Evolutionary conservation across 2,888 invertebrate species (phyloP).

Genomic region (Coelinius sp.): DNA sequence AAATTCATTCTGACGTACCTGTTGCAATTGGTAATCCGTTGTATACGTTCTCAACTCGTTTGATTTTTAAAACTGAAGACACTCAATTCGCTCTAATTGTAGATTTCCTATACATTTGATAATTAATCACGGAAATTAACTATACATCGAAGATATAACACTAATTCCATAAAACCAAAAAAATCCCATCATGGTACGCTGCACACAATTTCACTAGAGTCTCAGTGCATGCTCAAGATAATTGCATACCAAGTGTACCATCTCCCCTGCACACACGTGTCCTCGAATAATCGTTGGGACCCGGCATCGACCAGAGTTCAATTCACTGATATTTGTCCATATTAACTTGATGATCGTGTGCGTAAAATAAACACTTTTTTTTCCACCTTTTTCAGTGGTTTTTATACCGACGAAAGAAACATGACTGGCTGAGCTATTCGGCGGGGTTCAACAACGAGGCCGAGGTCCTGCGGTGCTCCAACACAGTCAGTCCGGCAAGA

Average conservation of each 20-base stretch:
- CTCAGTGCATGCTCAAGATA: neutral
- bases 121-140: neutral
- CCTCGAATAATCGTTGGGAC: neutral
- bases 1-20: slow-evolving; percentile 6
- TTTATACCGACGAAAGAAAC: neutral
- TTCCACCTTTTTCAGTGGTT: neutral
- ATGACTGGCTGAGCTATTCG: slow-evolving; percentile 1
- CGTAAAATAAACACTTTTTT: neutral
- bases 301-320: neutral
- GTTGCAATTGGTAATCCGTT: slow-evolving; percentile 15
- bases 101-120: neutral
- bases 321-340: neutral
- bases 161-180: neutral
- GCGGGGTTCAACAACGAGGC: slow-evolving; percentile 23
- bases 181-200: neutral
- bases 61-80: neutral
- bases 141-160: neutral
- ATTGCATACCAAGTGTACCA: neutral
- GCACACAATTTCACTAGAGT: neutral
- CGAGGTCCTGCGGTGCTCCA: slow-evolving; percentile 37
- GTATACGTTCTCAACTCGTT: neutral
- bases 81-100: neutral
- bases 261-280: slow-evolving; percentile 21
- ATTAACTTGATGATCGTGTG: neutral
- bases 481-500: slow-evolving; percentile 40